Evolutionary conservation across 1,140 invertebrate genomes (phyloP).

Genomic region (Apis laboriosa): DNA sequence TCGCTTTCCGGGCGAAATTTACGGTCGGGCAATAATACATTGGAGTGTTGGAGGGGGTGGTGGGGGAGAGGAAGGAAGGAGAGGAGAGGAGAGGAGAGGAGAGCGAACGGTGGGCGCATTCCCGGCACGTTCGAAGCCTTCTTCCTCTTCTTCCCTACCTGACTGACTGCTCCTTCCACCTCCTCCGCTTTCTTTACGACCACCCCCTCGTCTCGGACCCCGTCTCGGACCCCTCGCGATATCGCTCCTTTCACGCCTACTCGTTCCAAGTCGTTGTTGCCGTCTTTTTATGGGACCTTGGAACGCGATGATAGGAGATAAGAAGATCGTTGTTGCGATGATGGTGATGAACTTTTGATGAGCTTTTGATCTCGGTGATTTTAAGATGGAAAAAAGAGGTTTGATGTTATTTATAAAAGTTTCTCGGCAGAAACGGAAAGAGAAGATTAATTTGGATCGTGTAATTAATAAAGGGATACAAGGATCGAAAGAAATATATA

Average conservation of each 20-base stretch:
- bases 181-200: slow-evolving; percentile 53
- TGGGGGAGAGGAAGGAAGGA: slow-evolving; percentile 29
- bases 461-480: no score
- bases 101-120: slow-evolving; percentile 69
- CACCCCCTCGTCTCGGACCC: background rate
- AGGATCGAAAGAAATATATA: no score
- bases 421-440: no score
- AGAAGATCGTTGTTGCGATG: background rate
- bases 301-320: background rate
- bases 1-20: slow-evolving; percentile 80
- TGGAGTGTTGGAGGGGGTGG: slow-evolving; percentile 30
- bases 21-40: slow-evolving; percentile 76
- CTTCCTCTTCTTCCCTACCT: slow-evolving; percentile 66
- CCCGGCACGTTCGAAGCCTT: slow-evolving; percentile 70
- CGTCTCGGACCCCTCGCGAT: slow-evolving; percentile 23
- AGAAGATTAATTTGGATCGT: no score
- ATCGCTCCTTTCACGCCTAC: slow-evolving; percentile 23
- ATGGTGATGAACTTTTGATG: background rate
- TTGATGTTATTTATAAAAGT: no score
- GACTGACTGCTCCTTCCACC: slow-evolving; percentile 59
- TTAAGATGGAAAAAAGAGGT: no score
- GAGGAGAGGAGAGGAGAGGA: slow-evolving; percentile 67
- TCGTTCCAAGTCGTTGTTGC: background rate
- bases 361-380: no score
- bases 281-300: background rate